Percentiles rank a stretch among this genome's conserved stretches.
These are phyloP conservation scores for Parnassius apollo DNA, from an alignment of 2,888 invertebrate species.

Conservation along the genomic window DNA sequence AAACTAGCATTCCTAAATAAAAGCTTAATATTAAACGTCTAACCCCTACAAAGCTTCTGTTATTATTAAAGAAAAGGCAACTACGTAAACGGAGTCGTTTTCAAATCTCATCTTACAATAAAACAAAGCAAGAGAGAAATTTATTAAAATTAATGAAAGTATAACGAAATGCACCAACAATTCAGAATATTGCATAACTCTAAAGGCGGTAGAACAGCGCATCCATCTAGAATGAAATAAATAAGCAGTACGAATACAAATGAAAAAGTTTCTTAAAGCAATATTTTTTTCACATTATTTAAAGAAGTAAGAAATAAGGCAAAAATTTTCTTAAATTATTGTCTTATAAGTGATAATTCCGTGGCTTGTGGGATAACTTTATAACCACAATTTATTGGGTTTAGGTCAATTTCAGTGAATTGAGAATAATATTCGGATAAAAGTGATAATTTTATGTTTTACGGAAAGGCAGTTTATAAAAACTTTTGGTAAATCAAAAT, in stretches of 20 bases:
- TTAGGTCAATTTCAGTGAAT: no score
- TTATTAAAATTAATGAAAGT: constrained; percentile 23
- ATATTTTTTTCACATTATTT: not conserved
- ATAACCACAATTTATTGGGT: no score
- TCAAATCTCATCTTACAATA: constrained; percentile 15
- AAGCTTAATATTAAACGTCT: not conserved
- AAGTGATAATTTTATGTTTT: no score
- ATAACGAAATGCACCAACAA: constrained; percentile 26
- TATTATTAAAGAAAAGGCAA: constrained; percentile 15
- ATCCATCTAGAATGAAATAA: constrained; percentile 1
- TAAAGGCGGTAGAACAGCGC: not conserved
- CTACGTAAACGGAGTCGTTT: constrained; percentile 12
- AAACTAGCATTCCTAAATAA: no score
- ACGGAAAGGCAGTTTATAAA: no score
- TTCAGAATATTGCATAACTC: constrained; percentile 31
- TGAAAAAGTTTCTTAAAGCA: not conserved
- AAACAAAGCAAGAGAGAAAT: constrained; percentile 15
- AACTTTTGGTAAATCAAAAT: no score
- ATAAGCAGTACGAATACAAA: constrained; percentile 3
- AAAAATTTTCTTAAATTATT: no score
- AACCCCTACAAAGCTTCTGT: constrained; percentile 5
- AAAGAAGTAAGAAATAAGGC: not conserved
- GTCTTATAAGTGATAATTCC: no score
- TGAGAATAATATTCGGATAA: no score
- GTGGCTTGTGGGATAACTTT: no score